Conservation (phyloP, 2,113 vertebrate species). For the Hemiscyllium ocellatum region DNA sequence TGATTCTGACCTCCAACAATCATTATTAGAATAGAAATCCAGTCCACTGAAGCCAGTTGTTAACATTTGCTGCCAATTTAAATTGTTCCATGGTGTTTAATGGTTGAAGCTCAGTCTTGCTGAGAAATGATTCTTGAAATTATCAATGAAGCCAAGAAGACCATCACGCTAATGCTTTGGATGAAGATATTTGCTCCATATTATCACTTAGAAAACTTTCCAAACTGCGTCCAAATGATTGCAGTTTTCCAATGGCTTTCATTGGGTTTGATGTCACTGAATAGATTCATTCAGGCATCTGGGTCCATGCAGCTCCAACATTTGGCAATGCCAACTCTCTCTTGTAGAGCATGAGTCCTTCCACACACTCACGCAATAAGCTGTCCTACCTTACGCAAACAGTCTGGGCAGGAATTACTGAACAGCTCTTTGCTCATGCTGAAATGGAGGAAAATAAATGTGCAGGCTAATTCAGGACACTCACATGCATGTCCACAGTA, state of each 20-base stretch:
- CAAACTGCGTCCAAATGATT: not conserved
- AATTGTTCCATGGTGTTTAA: not conserved
- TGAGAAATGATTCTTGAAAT: not conserved
- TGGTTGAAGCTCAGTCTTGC: not conserved
- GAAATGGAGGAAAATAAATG: not conserved
- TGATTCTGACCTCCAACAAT: not conserved
- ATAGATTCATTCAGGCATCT: not conserved
- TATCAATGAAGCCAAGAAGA: not conserved
- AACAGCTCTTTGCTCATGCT: not conserved
- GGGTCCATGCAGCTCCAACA: not conserved
- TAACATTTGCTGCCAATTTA: not conserved
- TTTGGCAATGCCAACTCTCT: not conserved
- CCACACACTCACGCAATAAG: not conserved
- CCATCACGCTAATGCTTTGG: not conserved
- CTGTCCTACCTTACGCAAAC: not conserved
- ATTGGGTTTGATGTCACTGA: not conserved
- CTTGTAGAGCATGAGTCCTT: not conserved
- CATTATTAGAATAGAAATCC: conserved; percentile 24
- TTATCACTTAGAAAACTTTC: not conserved
- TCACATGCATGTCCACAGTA: not conserved
- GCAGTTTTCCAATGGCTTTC: not conserved
- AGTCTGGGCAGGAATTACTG: not conserved
- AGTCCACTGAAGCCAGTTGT: not conserved
- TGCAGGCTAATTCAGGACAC: not conserved
- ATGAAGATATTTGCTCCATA: not conserved